Evolutionary conservation across 2,888 invertebrate species (phyloP), one percentile per base, ranked within the genome.

Genomic region (Philaethria dido): DNA sequence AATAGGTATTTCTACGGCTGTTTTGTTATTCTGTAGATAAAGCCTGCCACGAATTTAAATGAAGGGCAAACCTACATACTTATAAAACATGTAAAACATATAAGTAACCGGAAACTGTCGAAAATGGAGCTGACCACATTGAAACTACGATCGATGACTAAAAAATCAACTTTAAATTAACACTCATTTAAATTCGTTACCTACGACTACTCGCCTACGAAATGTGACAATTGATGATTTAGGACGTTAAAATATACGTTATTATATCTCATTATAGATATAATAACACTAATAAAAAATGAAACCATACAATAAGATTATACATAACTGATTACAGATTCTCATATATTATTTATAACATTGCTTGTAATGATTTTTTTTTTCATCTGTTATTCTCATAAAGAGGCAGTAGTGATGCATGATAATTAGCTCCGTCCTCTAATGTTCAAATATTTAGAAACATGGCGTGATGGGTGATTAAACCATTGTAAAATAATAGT

Each of bases 181-280:
- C 79, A 80, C 84, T 86, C 85, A 89, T 90, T 89, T 85, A 83
- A 85, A 89, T 86, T 86, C 85, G 81, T 83, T 80, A 80, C 42
- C 42, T 25, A 57, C 57, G 39, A 42, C 57, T 42, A 57, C 80
- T 84, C 80, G 82, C 85, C 85, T 80, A 87, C 87, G 80, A 81
- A 79, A 80, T 79, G 79, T 76, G 78, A 86, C 84, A 83, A 79
- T 74, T 75, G 74, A 79, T 86, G 82, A 88, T 85, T 84, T 83
- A 87, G 81, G 74, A 79, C 73, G 75, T 73, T 78, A 69, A 73
- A 79, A 80, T 80, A 76, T 75, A 72, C 73, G 70, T 71, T 71
- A 73, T 63, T 64, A 60, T 60, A 66, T 42, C 25, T 22, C 45
- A 20, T 69, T 57, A 66, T 66, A 20, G 18, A 65, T 60, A 47